Conservation (phyloP, 2,797 vertebrate genomes). For the Lycodopsis pacificus region DNA sequence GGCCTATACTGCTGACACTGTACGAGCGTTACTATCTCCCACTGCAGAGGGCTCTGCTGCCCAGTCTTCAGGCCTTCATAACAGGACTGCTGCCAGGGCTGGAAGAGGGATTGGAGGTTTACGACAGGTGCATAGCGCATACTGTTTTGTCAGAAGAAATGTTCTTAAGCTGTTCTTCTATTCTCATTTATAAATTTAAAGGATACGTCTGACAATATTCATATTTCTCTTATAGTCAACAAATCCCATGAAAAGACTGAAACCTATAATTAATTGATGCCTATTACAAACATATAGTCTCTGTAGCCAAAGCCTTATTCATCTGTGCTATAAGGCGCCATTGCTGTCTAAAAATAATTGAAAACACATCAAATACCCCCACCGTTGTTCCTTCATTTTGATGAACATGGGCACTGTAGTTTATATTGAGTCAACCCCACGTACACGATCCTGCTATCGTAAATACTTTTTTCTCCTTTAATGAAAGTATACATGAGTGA, state of each 20-base stretch:
- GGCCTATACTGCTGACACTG: conserved; percentile 91
- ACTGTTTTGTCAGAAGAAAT: not conserved
- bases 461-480: not conserved
- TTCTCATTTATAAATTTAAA: not conserved
- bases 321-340: not conserved
- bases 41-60: conserved; percentile 93
- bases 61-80: conserved; percentile 96
- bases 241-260: not conserved
- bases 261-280: not conserved
- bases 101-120: conserved; percentile 96
- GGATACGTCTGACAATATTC: not conserved
- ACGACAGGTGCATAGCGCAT: conserved; percentile 88
- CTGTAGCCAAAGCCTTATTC: not conserved
- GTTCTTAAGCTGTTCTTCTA: not conserved
- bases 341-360: not conserved
- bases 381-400: not conserved
- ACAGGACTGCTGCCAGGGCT: conserved; percentile 94
- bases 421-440: conserved; percentile 4
- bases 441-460: not conserved
- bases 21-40: conserved; percentile 98
- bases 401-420: not conserved
- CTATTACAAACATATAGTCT: not conserved
- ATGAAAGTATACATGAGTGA: not conserved
- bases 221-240: not conserved
- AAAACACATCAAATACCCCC: not conserved